Evolutionary conservation across 2,113 vertebrate species (phyloP).

Genomic region (Ciconia maguari): DNA sequence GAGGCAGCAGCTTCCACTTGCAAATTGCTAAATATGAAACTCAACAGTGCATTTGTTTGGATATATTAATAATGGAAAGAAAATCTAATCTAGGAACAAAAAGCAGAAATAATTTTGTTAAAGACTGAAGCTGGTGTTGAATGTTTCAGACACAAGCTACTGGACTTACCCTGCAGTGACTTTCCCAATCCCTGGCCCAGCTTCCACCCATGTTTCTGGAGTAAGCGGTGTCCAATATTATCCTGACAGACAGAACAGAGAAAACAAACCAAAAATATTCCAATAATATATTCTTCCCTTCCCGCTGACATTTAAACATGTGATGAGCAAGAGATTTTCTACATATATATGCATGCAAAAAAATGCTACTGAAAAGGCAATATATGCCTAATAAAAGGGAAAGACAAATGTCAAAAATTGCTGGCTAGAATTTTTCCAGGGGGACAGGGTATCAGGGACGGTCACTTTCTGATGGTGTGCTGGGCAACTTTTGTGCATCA

Average conservation of each 20-base stretch:
- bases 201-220: constrained; percentile 99
- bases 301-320: constrained; percentile 77
- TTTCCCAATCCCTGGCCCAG: constrained; percentile 99
- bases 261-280: constrained; percentile 99
- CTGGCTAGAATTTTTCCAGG: constrained; percentile 73
- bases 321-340: constrained; percentile 79
- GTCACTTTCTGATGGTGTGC: constrained; percentile 82
- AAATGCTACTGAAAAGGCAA: constrained; percentile 74
- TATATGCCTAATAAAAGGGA: constrained; percentile 73
- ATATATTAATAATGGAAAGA: constrained; percentile 25
- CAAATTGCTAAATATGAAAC: constrained; percentile 23
- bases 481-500: constrained; percentile 77
- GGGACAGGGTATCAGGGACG: constrained; percentile 42
- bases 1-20: constrained; percentile 36
- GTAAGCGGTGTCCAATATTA: constrained; percentile 99
- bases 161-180: constrained; percentile 96
- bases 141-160: constrained; percentile 15
- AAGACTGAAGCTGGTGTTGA: background rate
- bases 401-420: constrained; percentile 78
- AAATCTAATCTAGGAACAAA: constrained; percentile 49
- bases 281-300: constrained; percentile 99
- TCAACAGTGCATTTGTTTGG: constrained; percentile 6
- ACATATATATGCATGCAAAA: constrained; percentile 83
- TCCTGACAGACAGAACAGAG: constrained; percentile 97
- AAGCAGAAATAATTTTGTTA: background rate